These are phyloP conservation scores for Syrrhaptes paradoxus DNA, from an alignment of 2,113 vertebrate genomes.

Conservation along the genomic window DNA sequence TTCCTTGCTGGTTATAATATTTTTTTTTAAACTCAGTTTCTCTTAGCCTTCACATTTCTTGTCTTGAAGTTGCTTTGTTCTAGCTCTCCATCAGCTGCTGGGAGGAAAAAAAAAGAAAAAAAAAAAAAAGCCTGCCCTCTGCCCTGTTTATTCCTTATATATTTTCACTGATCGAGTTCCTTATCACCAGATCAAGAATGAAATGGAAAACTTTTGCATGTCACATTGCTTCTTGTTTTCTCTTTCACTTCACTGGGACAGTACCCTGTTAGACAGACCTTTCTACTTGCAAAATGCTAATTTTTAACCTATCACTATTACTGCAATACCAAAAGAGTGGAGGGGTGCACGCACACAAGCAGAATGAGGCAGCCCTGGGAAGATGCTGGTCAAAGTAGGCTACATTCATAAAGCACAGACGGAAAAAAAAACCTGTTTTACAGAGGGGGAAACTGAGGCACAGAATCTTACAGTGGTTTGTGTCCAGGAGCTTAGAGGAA, in stretches of 20 bases:
- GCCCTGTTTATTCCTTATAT: not conserved
- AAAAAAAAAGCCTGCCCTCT: not conserved
- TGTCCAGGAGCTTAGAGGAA: not conserved
- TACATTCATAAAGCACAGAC: not conserved
- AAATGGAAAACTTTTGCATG: not conserved
- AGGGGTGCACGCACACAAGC: not conserved
- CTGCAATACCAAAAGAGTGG: not conserved
- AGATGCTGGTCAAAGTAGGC: not conserved
- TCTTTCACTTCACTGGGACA: not conserved
- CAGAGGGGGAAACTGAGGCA: not conserved
- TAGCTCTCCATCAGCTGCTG: not conserved
- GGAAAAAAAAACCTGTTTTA: not conserved
- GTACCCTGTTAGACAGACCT: not conserved
- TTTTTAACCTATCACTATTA: not conserved
- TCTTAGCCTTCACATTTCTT: not conserved
- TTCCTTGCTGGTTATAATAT: not conserved
- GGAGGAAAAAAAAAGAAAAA: not conserved
- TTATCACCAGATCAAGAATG: not conserved
- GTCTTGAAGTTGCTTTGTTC: not conserved
- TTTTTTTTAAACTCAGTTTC: not conserved
- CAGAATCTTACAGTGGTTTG: not conserved
- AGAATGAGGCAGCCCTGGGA: not conserved
- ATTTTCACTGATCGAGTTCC: not conserved
- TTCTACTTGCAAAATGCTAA: not conserved
- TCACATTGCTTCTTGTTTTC: not conserved